A percentile compares a stretch with the other conserved stretches of the same genome.
These are phyloP conservation scores for Gallirallus australis DNA, from an alignment of 2,797 vertebrate species.

Conservation along the genomic window DNA sequence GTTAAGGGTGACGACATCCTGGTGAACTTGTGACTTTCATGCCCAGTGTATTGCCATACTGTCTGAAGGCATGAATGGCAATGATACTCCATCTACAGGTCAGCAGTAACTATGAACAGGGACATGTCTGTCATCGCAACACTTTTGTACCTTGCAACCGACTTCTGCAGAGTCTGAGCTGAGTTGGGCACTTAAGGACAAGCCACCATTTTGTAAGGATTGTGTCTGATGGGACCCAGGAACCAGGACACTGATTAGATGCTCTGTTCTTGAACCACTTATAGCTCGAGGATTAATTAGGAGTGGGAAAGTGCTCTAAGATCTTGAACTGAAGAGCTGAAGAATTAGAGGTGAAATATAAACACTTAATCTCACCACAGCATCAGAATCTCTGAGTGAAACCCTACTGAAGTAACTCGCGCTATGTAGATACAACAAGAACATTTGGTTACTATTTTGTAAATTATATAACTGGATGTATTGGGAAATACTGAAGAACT, in stretches of 20 bases:
- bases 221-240: neutral
- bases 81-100: neutral
- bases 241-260: conserved; percentile 29
- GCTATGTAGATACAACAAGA: neutral
- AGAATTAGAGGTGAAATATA: conserved; percentile 31
- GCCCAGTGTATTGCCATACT: neutral
- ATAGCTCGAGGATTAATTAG: conserved; percentile 1
- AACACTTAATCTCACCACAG: neutral
- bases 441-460: neutral
- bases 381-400: neutral
- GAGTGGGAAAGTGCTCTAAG: conserved; percentile 16
- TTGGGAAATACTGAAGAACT: neutral
- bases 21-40: neutral
- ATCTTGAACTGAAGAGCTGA: conserved; percentile 29
- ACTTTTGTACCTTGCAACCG: neutral
- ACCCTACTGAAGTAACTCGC: neutral
- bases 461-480: neutral
- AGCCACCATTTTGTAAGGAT: neutral
- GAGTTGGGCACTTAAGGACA: conserved; percentile 7
- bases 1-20: neutral
- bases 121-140: neutral
- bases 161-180: neutral
- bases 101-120: neutral
- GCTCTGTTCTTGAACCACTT: conserved; percentile 55
- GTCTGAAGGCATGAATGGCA: neutral